Base-by-base conservation (phyloP, 2,797 vertebrate species). In the Myotis myotis region DNA sequence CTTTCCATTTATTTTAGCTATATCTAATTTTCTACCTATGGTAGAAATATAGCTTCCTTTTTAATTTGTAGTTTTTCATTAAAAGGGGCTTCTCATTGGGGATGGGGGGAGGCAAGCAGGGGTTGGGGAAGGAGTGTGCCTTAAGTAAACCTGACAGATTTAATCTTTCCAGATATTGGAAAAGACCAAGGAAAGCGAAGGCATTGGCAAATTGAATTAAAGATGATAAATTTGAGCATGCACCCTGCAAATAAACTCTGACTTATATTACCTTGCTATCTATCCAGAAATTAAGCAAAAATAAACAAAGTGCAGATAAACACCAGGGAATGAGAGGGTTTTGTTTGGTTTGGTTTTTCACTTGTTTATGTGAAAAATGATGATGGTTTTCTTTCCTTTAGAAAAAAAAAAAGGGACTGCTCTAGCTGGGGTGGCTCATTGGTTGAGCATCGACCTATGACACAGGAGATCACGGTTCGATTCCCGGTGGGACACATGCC, bases 11-110 rank as follows among this genome's bases (percentile, higher is more conserved):
- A 89, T 82, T 89, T 95, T 38, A 62, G 76, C 64, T 64, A 19
- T 53, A 81, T 47, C 20, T 71, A 16, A n/a, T 87, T 88, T 97
- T 84, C 87, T 91, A 33, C 41, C 87, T 92, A n/a, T n/a, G 13
- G 13, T 74, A 2, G 81, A 92, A 95, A 72, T 53, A 47, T 28
- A 17, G 16, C 13, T 81, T 78, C 23, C n/a, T 83, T 88, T 92
- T 71, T 47, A 55, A 51, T 70, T 79, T 44, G 28, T n/a, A 33
- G 36, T 44, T 78, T 86, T 90, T 60, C 25, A 47, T 49, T 76
- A 20, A 62, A 87, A 83, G 57, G 11, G 7, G 4, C 28, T 84
- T 75, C 44, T 23, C 13, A 25, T 16, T 53, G 44, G 23, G 47
- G 60, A 17, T 30, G 51, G n/a, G 75, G 51, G 25, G 3, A 70